These are phyloP conservation scores for Paracanthobrama guichenoti DNA, from an alignment of 2,113 vertebrate genomes.

Conservation along the genomic window DNA sequence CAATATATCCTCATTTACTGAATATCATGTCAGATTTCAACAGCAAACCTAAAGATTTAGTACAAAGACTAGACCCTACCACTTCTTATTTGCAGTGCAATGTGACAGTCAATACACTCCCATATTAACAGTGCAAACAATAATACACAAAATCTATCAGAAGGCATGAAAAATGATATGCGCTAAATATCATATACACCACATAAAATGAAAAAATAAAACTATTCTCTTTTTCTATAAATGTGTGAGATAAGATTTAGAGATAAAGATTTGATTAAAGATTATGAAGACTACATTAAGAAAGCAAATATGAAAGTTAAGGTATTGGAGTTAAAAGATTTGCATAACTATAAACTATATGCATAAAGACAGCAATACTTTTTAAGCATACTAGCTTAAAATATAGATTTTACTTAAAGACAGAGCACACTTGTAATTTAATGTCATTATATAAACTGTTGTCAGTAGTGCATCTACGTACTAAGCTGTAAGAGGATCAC, in stretches of 20 bases:
- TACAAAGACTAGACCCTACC: neutral
- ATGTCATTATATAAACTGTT: conserved; percentile 46
- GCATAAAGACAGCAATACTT: neutral
- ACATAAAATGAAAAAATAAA: too few relatives aligned
- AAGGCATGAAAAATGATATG: neutral
- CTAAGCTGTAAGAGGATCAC: conserved; percentile 40
- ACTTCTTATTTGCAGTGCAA: neutral
- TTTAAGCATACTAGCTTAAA: too few relatives aligned
- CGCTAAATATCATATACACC: neutral
- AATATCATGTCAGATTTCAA: neutral
- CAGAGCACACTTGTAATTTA: conserved; percentile 33
- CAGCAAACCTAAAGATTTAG: neutral
- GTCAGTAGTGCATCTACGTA: conserved; percentile 39
- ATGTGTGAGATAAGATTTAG: neutral
- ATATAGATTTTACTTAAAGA: neutral
- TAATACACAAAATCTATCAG: neutral
- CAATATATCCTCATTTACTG: conserved; percentile 4
- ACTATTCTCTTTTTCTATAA: too few relatives aligned
- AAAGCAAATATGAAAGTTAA: too few relatives aligned
- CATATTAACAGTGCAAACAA: neutral
- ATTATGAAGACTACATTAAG: too few relatives aligned
- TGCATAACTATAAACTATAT: neutral
- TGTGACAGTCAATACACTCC: neutral
- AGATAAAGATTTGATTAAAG: too few relatives aligned
- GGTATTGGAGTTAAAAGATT: neutral